Evolutionary conservation across 2,113 vertebrate species (phyloP).

Genomic region (Aviceda subcristata): DNA sequence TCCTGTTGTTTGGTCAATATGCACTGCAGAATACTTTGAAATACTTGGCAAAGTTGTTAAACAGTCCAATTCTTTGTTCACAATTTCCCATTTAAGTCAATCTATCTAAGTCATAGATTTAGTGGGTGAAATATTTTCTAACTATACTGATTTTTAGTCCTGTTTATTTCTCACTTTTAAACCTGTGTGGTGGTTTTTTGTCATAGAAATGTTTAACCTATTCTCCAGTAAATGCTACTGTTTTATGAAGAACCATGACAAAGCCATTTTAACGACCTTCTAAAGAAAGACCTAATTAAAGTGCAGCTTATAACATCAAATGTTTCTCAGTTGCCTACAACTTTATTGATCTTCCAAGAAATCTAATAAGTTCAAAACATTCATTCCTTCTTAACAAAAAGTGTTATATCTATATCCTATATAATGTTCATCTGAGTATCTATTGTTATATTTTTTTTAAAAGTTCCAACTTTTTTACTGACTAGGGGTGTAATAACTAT

Average conservation of each 20-base stretch:
- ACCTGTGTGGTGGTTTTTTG: neutral
- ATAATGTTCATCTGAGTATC: neutral
- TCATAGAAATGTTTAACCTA: neutral
- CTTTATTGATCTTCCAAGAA: neutral
- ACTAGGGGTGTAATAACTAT: neutral
- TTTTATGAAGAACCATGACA: neutral
- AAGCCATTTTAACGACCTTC: neutral
- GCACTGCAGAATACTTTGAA: neutral
- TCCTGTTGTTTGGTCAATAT: neutral
- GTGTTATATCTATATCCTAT: neutral
- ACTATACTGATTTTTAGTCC: neutral
- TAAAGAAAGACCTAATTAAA: neutral
- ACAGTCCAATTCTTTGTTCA: neutral
- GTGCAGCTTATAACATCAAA: neutral
- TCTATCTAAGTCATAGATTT: neutral
- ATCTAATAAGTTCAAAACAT: neutral
- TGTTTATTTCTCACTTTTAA: neutral
- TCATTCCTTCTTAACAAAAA: neutral
- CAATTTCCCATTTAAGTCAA: neutral
- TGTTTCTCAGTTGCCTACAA: neutral
- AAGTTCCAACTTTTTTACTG: neutral
- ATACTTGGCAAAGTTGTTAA: neutral
- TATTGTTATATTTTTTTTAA: neutral
- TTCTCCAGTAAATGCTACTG: neutral
- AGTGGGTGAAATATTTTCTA: neutral